These are phyloP conservation scores for Hydractinia symbiolongicarpus DNA, from an alignment of 30 jellyfish, hydroid and myxozoan species.

Conservation along the genomic window DNA sequence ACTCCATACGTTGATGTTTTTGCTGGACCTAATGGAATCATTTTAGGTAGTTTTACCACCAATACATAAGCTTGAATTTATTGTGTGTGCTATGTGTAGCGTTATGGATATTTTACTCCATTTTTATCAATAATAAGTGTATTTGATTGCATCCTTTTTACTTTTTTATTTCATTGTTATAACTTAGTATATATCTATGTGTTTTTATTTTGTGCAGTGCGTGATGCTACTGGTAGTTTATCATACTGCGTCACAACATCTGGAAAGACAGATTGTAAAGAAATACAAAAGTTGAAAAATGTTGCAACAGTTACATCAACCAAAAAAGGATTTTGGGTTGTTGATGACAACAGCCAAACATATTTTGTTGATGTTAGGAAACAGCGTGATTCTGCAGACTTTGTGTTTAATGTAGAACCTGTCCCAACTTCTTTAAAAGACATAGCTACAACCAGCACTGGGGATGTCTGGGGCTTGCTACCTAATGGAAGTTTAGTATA, in stretches of 20 bases:
- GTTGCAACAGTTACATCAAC: constrained; percentile 32
- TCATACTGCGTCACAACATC: too few species aligned
- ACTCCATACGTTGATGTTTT: background rate
- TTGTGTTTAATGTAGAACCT: background rate
- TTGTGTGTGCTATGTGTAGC: too few species aligned
- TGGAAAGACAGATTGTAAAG: too few species aligned
- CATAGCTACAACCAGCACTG: constrained; percentile 2
- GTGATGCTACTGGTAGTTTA: too few species aligned
- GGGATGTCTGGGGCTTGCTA: constrained; percentile 11
- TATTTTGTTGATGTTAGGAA: background rate
- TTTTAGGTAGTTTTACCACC: constrained; percentile 7
- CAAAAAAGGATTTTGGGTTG: constrained; percentile 41
- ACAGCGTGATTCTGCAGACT: background rate
- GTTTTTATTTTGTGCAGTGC: too few species aligned
- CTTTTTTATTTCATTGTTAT: too few species aligned
- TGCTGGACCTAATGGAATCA: constrained; percentile 19
- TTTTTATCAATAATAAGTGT: too few species aligned
- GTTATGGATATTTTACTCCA: too few species aligned
- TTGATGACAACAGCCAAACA: constrained; percentile 36
- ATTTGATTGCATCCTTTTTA: too few species aligned
- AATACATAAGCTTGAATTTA: too few species aligned
- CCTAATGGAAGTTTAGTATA: background rate
- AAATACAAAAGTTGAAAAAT: background rate
- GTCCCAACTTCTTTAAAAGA: background rate
- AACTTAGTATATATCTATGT: too few species aligned